Conservation (phyloP, 2,113 vertebrate species). For the Sprattus sprattus region DNA sequence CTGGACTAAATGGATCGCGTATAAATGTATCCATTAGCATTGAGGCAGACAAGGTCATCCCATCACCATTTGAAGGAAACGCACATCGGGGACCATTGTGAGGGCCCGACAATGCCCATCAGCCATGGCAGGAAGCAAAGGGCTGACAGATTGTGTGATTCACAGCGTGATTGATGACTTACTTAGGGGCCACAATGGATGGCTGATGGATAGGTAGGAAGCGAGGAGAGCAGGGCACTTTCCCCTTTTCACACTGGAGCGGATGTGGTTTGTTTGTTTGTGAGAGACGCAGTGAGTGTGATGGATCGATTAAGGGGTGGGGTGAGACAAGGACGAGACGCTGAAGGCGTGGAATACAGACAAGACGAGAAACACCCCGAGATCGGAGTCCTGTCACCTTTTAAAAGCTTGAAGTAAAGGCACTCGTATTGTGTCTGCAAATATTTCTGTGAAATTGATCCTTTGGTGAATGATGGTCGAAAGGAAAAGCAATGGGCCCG, state of each 20-base stretch:
- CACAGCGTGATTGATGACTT: conserved; percentile 62
- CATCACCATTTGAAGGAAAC: conserved; percentile 51
- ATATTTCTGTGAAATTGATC: not conserved
- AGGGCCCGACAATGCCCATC: conserved; percentile 50
- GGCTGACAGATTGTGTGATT: conserved; percentile 59
- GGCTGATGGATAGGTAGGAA: conserved; percentile 70
- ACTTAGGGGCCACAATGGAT: conserved; percentile 57
- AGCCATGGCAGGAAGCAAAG: conserved; percentile 51
- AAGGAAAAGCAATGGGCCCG: not conserved
- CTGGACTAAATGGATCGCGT: conserved; percentile 50
- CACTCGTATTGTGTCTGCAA: not conserved
- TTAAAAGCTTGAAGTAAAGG: not conserved
- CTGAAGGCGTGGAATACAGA: not conserved
- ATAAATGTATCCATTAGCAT: conserved; percentile 61
- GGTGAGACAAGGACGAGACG: conserved; percentile 13
- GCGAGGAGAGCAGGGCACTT: conserved; percentile 39
- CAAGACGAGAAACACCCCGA: not conserved
- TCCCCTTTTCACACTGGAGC: conserved; percentile 57
- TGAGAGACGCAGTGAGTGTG: conserved; percentile 49
- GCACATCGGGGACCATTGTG: conserved; percentile 54
- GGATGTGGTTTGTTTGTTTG: conserved; percentile 65
- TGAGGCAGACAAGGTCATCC: conserved; percentile 53
- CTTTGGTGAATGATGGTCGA: not conserved
- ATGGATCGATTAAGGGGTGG: conserved; percentile 51
- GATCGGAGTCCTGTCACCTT: not conserved